Evolutionary conservation across 2,113 vertebrate genomes (phyloP).

Genomic region (Fulica atra): DNA sequence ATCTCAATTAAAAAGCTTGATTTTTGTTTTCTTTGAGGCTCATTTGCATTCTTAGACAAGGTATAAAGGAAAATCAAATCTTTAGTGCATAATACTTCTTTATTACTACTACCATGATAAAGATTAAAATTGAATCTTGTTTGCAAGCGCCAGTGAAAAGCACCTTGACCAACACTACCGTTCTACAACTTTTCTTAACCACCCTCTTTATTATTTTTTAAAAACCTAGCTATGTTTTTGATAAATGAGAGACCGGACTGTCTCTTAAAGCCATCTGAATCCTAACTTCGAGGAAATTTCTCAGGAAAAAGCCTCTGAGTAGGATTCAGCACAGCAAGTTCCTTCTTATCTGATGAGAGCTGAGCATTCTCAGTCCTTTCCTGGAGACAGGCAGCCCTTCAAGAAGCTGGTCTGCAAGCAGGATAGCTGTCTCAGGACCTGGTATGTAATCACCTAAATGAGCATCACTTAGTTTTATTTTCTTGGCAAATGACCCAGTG

Average conservation of each 20-base stretch:
- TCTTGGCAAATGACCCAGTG: constrained; percentile 3
- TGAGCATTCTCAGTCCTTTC: background rate
- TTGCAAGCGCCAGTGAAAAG: background rate
- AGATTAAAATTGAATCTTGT: background rate
- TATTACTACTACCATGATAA: background rate
- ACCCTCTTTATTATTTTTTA: background rate
- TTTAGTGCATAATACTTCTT: background rate
- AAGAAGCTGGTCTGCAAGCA: background rate
- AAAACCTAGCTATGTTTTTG: background rate
- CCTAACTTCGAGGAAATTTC: background rate
- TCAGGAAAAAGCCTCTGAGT: too few relatives aligned
- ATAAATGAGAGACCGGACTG: background rate
- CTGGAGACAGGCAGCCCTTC: background rate
- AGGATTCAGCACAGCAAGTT: background rate
- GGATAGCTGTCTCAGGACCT: background rate
- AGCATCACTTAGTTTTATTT: background rate
- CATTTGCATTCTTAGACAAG: background rate
- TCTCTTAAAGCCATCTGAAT: background rate
- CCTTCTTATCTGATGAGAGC: background rate
- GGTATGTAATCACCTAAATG: background rate
- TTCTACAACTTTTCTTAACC: background rate
- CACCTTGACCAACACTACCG: background rate
- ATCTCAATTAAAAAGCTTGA: background rate
- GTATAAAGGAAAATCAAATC: background rate
- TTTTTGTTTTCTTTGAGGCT: background rate